Evolutionary conservation across 2,797 vertebrate species (phyloP).

Genomic region (Gallinago stenura): DNA sequence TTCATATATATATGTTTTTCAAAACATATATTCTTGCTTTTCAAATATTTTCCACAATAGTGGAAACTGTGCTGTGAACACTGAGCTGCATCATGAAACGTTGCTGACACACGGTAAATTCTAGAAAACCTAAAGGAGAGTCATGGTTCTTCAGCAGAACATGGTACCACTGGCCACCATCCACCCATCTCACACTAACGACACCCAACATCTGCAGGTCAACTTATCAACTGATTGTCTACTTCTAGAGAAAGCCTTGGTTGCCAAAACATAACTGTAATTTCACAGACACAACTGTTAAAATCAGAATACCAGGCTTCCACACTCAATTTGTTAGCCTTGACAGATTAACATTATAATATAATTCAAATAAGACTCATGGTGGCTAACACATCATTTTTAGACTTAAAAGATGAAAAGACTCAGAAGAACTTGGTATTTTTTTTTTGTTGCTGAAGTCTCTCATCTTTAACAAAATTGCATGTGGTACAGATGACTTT

Average conservation of each 20-base stretch:
- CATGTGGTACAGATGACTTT: neutral
- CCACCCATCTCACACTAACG: neutral
- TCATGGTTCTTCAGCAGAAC: neutral
- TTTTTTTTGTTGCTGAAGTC: neutral
- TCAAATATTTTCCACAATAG: neutral
- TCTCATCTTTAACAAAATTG: slow-evolving; percentile 44
- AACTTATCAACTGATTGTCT: neutral
- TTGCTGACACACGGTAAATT: neutral
- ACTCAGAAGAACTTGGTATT: neutral
- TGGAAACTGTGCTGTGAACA: neutral
- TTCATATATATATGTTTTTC: slow-evolving; percentile 6
- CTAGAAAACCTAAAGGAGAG: rapidly evolving
- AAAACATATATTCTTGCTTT: slow-evolving; percentile 57
- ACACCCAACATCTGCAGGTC: neutral
- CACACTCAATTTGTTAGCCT: rapidly evolving
- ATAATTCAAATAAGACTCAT: neutral
- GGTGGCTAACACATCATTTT: neutral
- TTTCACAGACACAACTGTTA: neutral
- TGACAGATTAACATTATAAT: neutral
- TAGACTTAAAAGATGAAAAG: slow-evolving; percentile 30
- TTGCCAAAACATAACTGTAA: neutral
- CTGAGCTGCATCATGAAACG: neutral
- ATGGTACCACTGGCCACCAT: neutral
- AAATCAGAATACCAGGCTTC: neutral
- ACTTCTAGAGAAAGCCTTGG: neutral